Conservation (phyloP, 2,888 invertebrate genomes). For the Tiliacea citrago region DNA sequence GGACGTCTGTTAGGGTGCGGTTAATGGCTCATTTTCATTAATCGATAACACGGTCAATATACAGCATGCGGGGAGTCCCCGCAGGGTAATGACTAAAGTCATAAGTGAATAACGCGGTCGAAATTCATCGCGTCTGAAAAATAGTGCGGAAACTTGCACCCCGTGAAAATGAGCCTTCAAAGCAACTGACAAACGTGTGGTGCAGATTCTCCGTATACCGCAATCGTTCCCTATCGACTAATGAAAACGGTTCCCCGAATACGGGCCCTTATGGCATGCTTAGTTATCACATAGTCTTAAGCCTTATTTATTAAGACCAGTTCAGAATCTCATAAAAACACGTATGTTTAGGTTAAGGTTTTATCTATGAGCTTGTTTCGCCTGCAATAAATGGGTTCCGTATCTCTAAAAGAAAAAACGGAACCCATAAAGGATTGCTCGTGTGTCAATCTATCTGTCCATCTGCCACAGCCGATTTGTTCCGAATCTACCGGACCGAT, state of each 20-base stretch:
- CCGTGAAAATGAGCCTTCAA: not conserved
- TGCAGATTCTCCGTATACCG: not conserved
- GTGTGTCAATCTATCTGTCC: no score
- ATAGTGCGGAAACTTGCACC: not conserved
- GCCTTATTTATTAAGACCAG: no score
- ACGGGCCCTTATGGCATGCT: not conserved
- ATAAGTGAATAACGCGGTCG: not conserved
- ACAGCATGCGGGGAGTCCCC: not conserved
- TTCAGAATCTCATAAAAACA: no score
- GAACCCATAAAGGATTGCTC: no score
- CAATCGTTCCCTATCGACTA: no score
- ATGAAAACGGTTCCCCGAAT: not conserved
- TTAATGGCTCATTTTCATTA: not conserved
- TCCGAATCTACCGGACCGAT: no score
- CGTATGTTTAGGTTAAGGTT: no score
- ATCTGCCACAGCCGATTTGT: no score
- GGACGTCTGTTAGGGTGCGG: not conserved
- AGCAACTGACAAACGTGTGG: not conserved
- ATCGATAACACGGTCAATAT: not conserved
- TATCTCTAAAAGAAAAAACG: no score
- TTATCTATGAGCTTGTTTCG: not conserved
- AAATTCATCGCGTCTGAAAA: not conserved
- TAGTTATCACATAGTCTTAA: no score
- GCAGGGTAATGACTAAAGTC: not conserved
- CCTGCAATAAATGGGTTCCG: not conserved